Conservation (phyloP, 2,113 vertebrate species). For the Perca schrenkii region DNA sequence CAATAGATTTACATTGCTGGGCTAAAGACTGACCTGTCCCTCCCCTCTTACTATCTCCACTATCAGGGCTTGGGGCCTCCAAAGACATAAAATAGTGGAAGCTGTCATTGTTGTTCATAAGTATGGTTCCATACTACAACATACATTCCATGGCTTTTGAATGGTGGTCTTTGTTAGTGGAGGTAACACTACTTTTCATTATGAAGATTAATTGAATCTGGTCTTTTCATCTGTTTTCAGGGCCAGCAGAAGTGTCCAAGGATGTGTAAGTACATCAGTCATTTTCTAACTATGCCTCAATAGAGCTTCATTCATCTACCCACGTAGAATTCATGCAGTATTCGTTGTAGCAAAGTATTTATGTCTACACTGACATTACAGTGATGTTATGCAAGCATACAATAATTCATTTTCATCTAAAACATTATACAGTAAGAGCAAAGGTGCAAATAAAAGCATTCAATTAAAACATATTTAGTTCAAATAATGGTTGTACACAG, state of each 20-base stretch:
- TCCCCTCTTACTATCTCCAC: no score
- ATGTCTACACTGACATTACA: not conserved
- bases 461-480: no score
- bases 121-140: not conserved
- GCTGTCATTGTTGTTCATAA: not conserved
- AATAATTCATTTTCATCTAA: not conserved
- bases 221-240: slow-evolving; percentile 77
- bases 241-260: slow-evolving; percentile 90
- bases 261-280: slow-evolving; percentile 90
- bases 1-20: no score
- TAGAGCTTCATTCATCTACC: not conserved
- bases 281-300: slow-evolving; percentile 19
- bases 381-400: not conserved
- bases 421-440: not conserved
- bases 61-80: no score
- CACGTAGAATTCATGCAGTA: not conserved
- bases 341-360: not conserved
- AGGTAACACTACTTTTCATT: not conserved
- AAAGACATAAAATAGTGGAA: no score
- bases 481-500: not conserved
- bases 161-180: not conserved
- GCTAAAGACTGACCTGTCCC: no score
- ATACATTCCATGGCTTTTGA: not conserved
- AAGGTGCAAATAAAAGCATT: not conserved
- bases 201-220: not conserved